phyloP scores from a whole-genome alignment of 2,113 vertebrate genomes.

The Apodemus sylvaticus region DNA sequence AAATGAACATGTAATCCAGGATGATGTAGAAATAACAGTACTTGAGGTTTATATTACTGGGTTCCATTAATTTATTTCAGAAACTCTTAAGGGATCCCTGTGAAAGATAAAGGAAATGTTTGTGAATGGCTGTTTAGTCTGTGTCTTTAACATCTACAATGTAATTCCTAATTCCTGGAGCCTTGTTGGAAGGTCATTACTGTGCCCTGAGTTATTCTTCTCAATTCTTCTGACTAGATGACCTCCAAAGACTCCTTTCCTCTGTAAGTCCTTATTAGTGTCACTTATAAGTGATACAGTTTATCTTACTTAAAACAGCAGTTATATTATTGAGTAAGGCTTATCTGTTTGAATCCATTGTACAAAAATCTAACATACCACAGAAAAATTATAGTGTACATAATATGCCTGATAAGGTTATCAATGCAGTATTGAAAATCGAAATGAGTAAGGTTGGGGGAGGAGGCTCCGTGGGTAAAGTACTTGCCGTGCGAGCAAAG shows the following conservation, averaged over 20 bases:
- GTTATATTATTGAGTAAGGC: background rate
- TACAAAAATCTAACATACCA: background rate
- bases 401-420: background rate
- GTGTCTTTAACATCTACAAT: conserved; percentile 35
- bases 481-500: background rate
- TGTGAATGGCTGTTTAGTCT: conserved; percentile 43
- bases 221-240: background rate
- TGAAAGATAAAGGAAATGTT: conserved; percentile 46
- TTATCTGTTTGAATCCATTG: background rate
- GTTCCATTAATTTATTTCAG: conserved; percentile 72
- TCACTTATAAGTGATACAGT: background rate
- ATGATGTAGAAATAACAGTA: conserved; percentile 71
- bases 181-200: background rate
- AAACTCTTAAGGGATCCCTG: conserved; percentile 53
- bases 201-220: background rate
- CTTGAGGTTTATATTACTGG: conserved; percentile 67
- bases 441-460: background rate
- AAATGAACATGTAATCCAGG: conserved; percentile 68
- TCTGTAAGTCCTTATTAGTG: background rate
- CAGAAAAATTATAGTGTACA: background rate
- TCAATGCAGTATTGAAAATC: background rate
- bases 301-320: background rate
- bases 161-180: background rate
- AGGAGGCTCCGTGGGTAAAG: background rate
- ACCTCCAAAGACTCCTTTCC: background rate